phyloP scores from a whole-genome alignment of 2,113 vertebrate species.

The Lampris megalopsis region DNA sequence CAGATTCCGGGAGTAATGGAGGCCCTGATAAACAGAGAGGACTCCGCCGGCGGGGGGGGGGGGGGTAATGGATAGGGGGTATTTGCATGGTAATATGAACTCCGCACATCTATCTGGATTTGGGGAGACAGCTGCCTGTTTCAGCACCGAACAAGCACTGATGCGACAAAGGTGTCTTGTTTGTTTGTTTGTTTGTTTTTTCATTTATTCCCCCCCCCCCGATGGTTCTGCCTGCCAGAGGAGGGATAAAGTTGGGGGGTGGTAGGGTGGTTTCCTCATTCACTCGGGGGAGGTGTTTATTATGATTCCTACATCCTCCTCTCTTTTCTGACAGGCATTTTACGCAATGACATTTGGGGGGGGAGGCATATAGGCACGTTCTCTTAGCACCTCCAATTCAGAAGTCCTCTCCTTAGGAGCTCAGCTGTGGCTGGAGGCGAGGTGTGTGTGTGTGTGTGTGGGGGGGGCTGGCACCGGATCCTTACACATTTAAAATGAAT shows the following conservation, averaged over 20 bases:
- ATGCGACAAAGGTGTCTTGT: constrained; percentile 44
- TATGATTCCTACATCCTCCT: constrained; percentile 41
- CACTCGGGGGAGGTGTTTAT: constrained; percentile 61
- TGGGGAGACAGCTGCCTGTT: constrained; percentile 28
- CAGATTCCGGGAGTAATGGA: constrained; percentile 54
- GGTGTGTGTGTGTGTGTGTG: not conserved
- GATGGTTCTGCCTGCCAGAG: too few relatives aligned
- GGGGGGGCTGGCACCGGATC: too few relatives aligned
- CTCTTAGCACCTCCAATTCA: constrained; percentile 47
- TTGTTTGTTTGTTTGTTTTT: constrained; percentile 1
- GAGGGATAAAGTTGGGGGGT: too few relatives aligned
- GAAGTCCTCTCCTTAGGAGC: constrained; percentile 36
- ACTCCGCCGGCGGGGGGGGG: constrained; percentile 29
- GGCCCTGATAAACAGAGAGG: constrained; percentile 59
- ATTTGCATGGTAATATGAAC: constrained; percentile 69
- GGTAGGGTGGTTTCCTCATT: constrained; percentile 62
- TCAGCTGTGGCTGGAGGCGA: constrained; percentile 41
- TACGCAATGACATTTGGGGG: constrained; percentile 48
- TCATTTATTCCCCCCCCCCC: not conserved
- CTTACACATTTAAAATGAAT: constrained; percentile 65
- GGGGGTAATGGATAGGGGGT: constrained; percentile 55
- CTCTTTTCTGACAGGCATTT: constrained; percentile 57
- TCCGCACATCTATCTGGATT: constrained; percentile 39
- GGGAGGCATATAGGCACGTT: constrained; percentile 7
- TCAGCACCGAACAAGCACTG: constrained; percentile 7